Percentiles rank a stretch among this genome's conserved stretches.
phyloP scores from a whole-genome alignment of 1,140 invertebrate genomes.

The Drosophila subpulchrella region DNA sequence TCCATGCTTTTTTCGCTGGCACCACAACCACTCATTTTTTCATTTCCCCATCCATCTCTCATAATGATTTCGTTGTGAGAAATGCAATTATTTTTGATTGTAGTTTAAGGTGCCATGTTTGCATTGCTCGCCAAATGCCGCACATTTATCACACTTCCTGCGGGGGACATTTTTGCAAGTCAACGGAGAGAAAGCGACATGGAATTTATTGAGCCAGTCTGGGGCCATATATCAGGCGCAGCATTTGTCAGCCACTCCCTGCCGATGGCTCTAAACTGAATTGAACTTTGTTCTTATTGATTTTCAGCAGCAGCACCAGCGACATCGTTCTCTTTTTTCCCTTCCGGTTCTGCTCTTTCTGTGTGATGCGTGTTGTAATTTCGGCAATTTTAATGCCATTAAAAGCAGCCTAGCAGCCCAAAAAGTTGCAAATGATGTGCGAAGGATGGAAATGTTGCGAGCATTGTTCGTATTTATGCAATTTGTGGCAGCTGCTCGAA shows the following conservation, averaged over 20 bases:
- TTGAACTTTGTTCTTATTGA: slow-evolving; percentile 72
- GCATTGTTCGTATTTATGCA: slow-evolving; percentile 73
- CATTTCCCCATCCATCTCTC: slow-evolving; percentile 8
- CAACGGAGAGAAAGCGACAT: slow-evolving; percentile 39
- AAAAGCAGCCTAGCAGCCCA: slow-evolving; percentile 65
- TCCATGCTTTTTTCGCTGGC: slow-evolving; percentile 19
- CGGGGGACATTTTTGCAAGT: slow-evolving; percentile 55
- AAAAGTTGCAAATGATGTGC: slow-evolving; percentile 79
- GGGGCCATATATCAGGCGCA: slow-evolving; percentile 65
- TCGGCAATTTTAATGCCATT: slow-evolving; percentile 80
- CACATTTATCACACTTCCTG: slow-evolving; percentile 64
- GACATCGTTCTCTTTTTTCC: background rate
- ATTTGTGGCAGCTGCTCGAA: slow-evolving; percentile 80
- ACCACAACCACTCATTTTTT: slow-evolving; percentile 9
- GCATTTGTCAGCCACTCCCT: slow-evolving; percentile 65
- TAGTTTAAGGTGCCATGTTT: slow-evolving; percentile 68
- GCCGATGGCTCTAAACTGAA: slow-evolving; percentile 41
- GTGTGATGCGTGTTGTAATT: slow-evolving; percentile 67
- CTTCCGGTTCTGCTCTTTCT: background rate
- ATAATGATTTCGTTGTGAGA: slow-evolving; percentile 65
- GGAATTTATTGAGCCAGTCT: slow-evolving; percentile 73
- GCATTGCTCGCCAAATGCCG: slow-evolving; percentile 65
- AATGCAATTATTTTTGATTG: slow-evolving; percentile 74
- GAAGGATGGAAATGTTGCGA: slow-evolving; percentile 54
- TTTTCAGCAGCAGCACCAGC: slow-evolving; percentile 32